Conservation (phyloP, 2,888 invertebrate species). For the Agrotis segetum region DNA sequence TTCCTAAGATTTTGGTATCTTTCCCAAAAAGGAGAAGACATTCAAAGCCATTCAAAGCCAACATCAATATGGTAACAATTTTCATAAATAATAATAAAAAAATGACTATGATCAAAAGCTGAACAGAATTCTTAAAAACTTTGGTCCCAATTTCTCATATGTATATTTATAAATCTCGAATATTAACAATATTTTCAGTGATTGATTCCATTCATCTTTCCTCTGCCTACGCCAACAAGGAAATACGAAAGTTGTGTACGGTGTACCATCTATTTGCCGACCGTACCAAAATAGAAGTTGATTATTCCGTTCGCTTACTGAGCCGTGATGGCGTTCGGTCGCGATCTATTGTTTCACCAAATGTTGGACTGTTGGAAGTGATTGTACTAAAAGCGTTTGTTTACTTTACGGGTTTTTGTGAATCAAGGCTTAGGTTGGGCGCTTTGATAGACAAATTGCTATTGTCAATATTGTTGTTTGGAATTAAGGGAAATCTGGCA, state of each 20-base stretch:
- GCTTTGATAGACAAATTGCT: conserved; percentile 57
- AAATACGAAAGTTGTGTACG: conserved; percentile 38
- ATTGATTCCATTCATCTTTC: conserved; percentile 30
- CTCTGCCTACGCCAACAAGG: conserved; percentile 14
- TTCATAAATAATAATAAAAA: no score
- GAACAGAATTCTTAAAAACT: not conserved
- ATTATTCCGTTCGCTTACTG: conserved; percentile 58
- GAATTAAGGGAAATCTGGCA: conserved; percentile 29
- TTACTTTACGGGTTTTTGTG: conserved; percentile 54
- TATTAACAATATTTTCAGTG: conserved; percentile 32
- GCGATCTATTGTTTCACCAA: conserved; percentile 57
- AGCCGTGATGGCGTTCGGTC: conserved; percentile 49
- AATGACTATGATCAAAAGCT: not conserved
- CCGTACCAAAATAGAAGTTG: conserved; percentile 54
- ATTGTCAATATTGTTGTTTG: conserved; percentile 52
- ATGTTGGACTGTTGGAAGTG: conserved; percentile 58
- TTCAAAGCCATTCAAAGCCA: no score
- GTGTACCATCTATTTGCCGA: conserved; percentile 32
- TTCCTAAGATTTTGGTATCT: not conserved
- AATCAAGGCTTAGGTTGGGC: conserved; percentile 52
- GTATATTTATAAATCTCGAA: not conserved
- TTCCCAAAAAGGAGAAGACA: not conserved
- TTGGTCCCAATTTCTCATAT: not conserved
- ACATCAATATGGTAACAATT: no score
- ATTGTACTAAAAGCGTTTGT: conserved; percentile 61